phyloP scores from a whole-genome alignment of 1,140 invertebrate genomes.

The Meloidogyne hapla region DNA sequence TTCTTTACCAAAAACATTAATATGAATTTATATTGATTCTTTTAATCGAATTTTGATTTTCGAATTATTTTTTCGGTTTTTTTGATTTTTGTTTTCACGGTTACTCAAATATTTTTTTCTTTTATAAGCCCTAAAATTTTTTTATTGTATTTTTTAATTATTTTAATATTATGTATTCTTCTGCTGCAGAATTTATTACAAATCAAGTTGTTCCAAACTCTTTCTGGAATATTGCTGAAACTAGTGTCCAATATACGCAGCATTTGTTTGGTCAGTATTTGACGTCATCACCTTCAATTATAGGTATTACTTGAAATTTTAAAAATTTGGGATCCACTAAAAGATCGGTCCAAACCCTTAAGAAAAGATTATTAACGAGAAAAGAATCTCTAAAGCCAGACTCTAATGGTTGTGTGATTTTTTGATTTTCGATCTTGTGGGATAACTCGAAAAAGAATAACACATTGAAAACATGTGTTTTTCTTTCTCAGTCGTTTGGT shows the following conservation, averaged over 20 bases:
- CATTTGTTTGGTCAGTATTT: conserved; percentile 12
- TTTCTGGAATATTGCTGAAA: conserved; percentile 22
- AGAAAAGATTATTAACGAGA: background rate
- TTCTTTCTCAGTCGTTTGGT: background rate
- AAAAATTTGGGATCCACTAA: background rate
- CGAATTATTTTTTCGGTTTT: too few species aligned
- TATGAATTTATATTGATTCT: background rate
- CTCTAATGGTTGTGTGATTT: too few species aligned
- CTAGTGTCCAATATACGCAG: conserved; percentile 8
- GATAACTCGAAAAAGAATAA: background rate
- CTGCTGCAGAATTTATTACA: conserved; percentile 7
- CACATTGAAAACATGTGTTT: background rate
- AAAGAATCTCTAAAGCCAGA: too few species aligned
- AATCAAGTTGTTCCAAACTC: conserved; percentile 9
- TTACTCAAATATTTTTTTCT: background rate
- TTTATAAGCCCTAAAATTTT: background rate
- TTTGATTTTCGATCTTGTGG: background rate
- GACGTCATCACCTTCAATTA: background rate
- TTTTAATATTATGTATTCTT: conserved; percentile 17
- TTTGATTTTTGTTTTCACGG: too few species aligned
- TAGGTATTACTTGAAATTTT: background rate
- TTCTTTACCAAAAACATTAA: background rate
- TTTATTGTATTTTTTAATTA: background rate
- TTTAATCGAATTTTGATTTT: too few species aligned
- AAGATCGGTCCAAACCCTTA: background rate